phyloP scores from a whole-genome alignment of 2,888 invertebrate genomes.

The Rhopalosiphum nymphaeae region DNA sequence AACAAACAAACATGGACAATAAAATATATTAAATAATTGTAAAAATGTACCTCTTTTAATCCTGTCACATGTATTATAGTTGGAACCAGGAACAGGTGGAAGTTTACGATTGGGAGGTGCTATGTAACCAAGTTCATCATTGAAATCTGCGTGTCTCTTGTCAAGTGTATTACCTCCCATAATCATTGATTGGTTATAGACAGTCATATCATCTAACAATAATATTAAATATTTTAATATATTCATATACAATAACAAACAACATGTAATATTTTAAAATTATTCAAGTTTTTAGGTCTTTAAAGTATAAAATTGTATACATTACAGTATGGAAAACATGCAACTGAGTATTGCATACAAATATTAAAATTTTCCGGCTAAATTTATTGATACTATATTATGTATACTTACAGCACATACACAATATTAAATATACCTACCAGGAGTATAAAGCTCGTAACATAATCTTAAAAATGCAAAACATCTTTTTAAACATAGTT shows the following conservation, averaged over 20 bases:
- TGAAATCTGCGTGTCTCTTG: slow-evolving; percentile 84
- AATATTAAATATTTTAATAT: slow-evolving; percentile 1
- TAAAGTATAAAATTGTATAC: not conserved
- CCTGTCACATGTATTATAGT: slow-evolving; percentile 93
- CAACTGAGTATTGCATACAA: not conserved
- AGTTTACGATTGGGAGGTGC: slow-evolving; percentile 93
- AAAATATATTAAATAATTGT: not conserved
- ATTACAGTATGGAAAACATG: too few relatives aligned
- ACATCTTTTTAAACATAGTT: not conserved
- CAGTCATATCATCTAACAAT: slow-evolving; percentile 82
- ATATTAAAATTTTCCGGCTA: not conserved
- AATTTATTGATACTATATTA: not conserved
- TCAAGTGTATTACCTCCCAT: slow-evolving; percentile 81
- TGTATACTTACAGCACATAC: too few relatives aligned
- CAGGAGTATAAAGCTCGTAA: not conserved
- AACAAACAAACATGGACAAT: slow-evolving; percentile 40
- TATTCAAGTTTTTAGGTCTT: not conserved
- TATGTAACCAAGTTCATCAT: slow-evolving; percentile 92
- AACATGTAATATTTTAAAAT: not conserved
- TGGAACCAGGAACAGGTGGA: slow-evolving; percentile 92
- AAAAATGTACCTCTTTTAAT: slow-evolving; percentile 86
- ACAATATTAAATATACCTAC: not conserved
- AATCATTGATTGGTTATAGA: slow-evolving; percentile 88
- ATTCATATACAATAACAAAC: not conserved
- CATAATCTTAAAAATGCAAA: not conserved